Conservation (phyloP, 2,113 vertebrate genomes). For the Nannospalax galili region DNA sequence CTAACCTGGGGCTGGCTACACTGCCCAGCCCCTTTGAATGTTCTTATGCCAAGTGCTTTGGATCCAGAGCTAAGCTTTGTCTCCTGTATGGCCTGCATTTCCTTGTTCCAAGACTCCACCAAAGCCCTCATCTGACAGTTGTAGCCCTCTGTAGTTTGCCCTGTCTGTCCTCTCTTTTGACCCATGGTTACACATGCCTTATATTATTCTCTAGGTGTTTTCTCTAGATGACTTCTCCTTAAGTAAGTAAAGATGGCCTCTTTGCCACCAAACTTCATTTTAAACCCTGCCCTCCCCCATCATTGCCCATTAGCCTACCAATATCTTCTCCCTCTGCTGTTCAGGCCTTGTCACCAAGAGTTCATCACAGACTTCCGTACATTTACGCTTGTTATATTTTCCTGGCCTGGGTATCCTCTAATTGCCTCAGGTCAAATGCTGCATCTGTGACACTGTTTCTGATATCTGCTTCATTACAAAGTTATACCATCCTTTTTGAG, state of each 20-base stretch:
- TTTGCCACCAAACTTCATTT: neutral
- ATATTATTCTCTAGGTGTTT: neutral
- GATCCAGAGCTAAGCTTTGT: neutral
- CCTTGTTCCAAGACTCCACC: neutral
- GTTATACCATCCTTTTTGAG: neutral
- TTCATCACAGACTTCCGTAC: fast-evolving
- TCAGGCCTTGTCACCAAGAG: too few species aligned
- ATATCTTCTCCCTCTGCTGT: neutral
- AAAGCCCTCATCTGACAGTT: neutral
- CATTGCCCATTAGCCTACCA: neutral
- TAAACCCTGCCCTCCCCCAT: neutral
- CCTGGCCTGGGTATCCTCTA: neutral
- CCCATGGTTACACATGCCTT: neutral
- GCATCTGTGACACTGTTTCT: neutral
- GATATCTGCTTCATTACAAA: neutral
- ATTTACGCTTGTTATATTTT: neutral
- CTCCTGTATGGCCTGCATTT: neutral
- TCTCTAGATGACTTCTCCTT: neutral
- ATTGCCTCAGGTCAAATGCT: neutral
- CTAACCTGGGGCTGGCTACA: neutral
- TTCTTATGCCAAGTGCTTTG: neutral
- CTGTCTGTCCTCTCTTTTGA: neutral
- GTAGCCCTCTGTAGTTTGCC: neutral
- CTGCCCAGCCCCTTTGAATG: neutral
- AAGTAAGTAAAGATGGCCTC: neutral